Evolutionary conservation across 2,797 vertebrate species (phyloP), one percentile per base, ranked within the genome.

Genomic region (Decapterus maruadsi): DNA sequence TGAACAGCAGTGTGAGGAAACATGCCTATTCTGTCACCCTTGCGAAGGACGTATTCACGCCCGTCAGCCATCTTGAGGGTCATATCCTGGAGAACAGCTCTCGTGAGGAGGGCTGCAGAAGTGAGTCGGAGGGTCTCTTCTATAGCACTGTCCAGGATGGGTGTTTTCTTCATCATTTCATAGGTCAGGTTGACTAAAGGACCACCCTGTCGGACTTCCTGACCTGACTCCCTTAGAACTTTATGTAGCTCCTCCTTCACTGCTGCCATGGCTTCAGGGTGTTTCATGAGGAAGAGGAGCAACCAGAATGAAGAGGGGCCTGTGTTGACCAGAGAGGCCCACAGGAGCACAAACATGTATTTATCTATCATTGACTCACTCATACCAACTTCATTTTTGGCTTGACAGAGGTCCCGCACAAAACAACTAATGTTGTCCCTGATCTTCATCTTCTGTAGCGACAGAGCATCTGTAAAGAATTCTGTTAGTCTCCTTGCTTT

Each of bases 251-350:
- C 98, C 0, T 79, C 80, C 74, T 69, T 94, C 55, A 98, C 94
- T 2, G 96, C 96, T 38, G 29, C 68, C 96, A 99, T 94, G 17
- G 97, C 97, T 0, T 96, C 94, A 6, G 95, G 95, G 20, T 97
- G 72, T 68, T 97, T 98, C 93, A 98, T 92, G n/a, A 99, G 94
- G 75, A 93, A 96, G 1, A 97, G 67, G 17, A 99, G 94, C n/a
- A 96, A 91, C 98, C 98, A 99, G 91, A 99, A 99, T 0, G 96
- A 74, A 4, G 95, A 86, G 0, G 97, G 96, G 0, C 97, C 97
- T 0, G 97, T 98, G 87, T 99, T 99, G 2, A 97, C 93, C 82
- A 98, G 97, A 40, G 97, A 97, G 1, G 96, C 97, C 97, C 97
- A 99, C 12, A 99, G 96, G 3, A 98, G 94, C 79, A 97, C 61